Percentiles rank a stretch among this genome's conserved stretches.
Conservation (phyloP, 2,113 vertebrate species). For the Rhabdornis inornatus region DNA sequence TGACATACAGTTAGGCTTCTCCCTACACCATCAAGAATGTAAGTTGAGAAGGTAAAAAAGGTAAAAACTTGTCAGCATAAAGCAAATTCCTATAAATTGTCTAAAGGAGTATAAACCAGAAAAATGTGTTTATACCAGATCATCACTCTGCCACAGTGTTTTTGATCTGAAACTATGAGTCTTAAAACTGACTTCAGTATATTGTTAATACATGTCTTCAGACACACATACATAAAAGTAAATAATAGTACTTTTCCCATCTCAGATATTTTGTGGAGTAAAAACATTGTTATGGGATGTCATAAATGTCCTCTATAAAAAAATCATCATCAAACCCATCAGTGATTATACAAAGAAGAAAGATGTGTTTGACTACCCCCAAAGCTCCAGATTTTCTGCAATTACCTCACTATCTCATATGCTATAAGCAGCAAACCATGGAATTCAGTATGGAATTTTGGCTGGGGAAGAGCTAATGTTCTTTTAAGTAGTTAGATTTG, state of each 20-base stretch:
- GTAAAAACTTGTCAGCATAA: background rate
- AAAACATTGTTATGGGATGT: background rate
- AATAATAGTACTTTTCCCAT: background rate
- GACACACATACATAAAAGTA: background rate
- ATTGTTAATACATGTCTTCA: background rate
- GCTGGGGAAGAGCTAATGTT: background rate
- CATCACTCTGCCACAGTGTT: accelerated
- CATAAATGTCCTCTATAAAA: background rate
- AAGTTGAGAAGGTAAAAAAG: background rate
- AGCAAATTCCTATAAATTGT: background rate
- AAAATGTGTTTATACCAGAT: background rate
- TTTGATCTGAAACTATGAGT: background rate
- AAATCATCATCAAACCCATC: background rate
- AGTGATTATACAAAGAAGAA: background rate
- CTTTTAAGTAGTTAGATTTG: background rate
- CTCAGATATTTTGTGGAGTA: background rate
- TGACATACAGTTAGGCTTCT: background rate
- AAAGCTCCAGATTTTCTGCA: background rate
- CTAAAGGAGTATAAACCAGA: background rate
- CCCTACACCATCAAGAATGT: background rate
- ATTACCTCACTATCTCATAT: accelerated
- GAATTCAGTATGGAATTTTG: background rate
- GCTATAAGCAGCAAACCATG: background rate
- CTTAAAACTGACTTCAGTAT: background rate
- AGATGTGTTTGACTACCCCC: background rate